phyloP scores from a whole-genome alignment of 2,113 vertebrate genomes.

The Hyla sarda region DNA sequence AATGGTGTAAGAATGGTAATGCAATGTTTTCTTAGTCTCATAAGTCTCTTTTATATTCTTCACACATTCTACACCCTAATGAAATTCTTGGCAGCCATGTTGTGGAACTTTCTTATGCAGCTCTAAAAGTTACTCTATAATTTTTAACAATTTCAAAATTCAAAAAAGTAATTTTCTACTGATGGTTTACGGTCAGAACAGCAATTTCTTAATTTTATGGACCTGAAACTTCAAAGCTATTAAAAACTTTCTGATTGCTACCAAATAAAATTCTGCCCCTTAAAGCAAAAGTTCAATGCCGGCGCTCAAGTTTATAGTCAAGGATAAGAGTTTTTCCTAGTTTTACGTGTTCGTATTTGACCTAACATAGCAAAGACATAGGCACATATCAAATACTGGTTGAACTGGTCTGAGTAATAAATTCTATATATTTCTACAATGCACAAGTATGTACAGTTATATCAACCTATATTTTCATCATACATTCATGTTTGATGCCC shows the following conservation, averaged over 20 bases:
- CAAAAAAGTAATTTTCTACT: conserved; percentile 19
- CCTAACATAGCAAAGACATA: background rate
- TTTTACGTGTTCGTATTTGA: background rate
- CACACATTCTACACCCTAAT: conserved; percentile 7
- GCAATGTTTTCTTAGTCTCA: background rate
- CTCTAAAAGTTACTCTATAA: background rate
- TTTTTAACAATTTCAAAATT: conserved; percentile 18
- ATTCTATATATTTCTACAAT: too few relatives aligned
- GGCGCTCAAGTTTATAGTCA: background rate
- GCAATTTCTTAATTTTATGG: background rate
- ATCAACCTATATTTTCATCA: too few relatives aligned
- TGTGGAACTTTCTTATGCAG: background rate
- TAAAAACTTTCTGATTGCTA: background rate
- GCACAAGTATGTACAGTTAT: too few relatives aligned
- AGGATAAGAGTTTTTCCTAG: background rate
- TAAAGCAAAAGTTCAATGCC: background rate
- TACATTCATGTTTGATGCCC: too few relatives aligned
- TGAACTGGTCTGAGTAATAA: background rate
- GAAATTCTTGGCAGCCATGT: conserved; percentile 21
- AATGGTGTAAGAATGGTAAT: background rate
- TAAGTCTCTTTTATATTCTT: background rate
- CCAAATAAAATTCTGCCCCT: background rate
- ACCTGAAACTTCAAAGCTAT: background rate
- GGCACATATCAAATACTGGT: background rate
- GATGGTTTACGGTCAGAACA: background rate